These are phyloP conservation scores for Andrena cerasifolii DNA, from an alignment of 1,140 invertebrate genomes.

Conservation along the genomic window DNA sequence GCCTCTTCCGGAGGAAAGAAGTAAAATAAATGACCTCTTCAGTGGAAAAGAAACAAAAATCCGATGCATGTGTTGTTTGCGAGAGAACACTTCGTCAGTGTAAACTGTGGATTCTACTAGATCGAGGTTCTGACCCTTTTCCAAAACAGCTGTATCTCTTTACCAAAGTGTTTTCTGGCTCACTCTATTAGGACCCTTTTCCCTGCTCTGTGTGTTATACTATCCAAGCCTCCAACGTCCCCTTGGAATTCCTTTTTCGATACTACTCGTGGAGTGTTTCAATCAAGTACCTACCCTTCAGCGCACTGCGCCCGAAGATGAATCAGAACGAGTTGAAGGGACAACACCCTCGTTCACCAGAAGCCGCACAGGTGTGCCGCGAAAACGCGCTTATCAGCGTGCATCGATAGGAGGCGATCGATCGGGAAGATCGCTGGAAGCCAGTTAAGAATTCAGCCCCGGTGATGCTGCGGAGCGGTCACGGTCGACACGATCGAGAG, in stretches of 20 bases:
- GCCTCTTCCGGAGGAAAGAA: no score
- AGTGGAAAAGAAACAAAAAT: neutral
- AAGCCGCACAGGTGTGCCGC: neutral
- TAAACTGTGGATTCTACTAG: conserved; percentile 11
- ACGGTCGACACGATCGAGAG: conserved; percentile 25
- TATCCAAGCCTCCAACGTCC: no score
- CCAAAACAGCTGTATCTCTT: conserved; percentile 35
- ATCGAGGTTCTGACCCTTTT: neutral
- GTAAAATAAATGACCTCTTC: no score
- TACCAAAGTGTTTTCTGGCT: conserved; percentile 5
- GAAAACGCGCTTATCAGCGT: no score
- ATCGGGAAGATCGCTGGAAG: no score
- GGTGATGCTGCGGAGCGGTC: neutral
- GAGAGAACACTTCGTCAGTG: neutral
- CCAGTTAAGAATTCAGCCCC: neutral
- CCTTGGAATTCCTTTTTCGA: no score
- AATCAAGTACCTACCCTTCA: no score
- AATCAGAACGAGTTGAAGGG: no score
- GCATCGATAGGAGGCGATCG: neutral
- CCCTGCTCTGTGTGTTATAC: no score
- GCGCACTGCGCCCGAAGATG: no score
- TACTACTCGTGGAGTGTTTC: no score
- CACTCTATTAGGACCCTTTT: conserved; percentile 8
- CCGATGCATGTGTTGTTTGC: neutral
- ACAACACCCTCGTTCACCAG: no score